Conservation (phyloP, 2,888 invertebrate genomes). For the Yponomeuta plumbellus region DNA sequence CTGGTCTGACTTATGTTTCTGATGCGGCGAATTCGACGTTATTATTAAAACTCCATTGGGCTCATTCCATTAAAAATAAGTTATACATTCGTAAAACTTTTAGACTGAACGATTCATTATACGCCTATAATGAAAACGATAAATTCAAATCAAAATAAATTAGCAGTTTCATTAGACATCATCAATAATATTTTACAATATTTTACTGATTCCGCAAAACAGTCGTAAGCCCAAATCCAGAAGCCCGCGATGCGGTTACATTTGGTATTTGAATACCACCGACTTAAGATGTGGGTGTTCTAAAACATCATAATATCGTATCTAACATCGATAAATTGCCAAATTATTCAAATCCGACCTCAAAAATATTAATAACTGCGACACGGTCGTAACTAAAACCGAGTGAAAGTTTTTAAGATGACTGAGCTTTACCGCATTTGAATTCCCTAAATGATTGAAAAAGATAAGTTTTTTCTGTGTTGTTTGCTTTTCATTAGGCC, state of each 20-base stretch:
- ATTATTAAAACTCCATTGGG: not conserved
- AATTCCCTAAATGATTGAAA: not conserved
- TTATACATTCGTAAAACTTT: not conserved
- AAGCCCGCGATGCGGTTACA: constrained; percentile 19
- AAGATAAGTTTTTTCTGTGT: not conserved
- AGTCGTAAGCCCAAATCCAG: constrained; percentile 33
- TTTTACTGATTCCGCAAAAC: constrained; percentile 41
- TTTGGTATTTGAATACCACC: constrained; percentile 35
- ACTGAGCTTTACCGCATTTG: not conserved
- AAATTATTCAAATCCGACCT: constrained; percentile 47
- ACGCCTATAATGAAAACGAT: constrained; percentile 9
- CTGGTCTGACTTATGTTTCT: not conserved
- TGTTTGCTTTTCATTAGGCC: constrained; percentile 2
- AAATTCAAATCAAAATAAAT: constrained; percentile 42
- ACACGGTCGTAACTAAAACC: not conserved
- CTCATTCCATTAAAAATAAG: not conserved
- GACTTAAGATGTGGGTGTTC: constrained; percentile 25
- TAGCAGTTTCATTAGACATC: constrained; percentile 43
- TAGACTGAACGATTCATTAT: not conserved
- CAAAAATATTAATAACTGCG: constrained; percentile 14
- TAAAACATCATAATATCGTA: constrained; percentile 45
- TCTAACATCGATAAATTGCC: constrained; percentile 49
- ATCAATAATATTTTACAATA: constrained; percentile 48
- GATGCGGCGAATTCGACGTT: too few species aligned
- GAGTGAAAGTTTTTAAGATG: constrained; percentile 12